phyloP scores from a whole-genome alignment of 37 sponge, comb jelly and placozoan species.

The Agelas oroides region DNA sequence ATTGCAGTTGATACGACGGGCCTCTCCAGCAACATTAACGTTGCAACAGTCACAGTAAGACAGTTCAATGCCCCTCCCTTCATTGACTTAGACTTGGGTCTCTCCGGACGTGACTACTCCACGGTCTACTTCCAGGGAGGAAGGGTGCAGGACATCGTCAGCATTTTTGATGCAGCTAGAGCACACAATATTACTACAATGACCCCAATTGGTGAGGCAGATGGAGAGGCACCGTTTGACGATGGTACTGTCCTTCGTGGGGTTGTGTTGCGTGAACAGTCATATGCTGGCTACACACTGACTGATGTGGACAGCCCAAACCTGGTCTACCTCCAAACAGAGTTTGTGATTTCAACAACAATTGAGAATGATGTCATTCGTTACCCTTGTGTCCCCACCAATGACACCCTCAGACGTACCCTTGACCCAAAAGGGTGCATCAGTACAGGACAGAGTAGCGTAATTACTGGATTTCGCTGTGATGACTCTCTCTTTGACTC shows the following conservation, averaged over 20 bases:
- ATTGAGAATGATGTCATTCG: constrained; percentile 58
- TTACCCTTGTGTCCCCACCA: constrained; percentile 57
- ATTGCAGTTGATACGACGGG: constrained; percentile 40
- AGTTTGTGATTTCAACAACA: constrained; percentile 20
- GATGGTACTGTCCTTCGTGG: constrained; percentile 50
- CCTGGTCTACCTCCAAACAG: constrained; percentile 57
- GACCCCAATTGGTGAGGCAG: constrained; percentile 72
- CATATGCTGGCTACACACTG: constrained; percentile 73
- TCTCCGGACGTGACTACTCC: constrained; percentile 57
- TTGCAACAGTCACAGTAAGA: constrained; percentile 30
- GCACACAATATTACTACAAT: constrained; percentile 51
- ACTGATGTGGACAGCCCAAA: constrained; percentile 58
- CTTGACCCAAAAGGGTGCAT: constrained; percentile 50
- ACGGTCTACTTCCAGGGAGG: constrained; percentile 69
- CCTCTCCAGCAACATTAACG: constrained; percentile 21
- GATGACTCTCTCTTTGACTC: constrained; percentile 56
- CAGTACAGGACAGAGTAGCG: not conserved
- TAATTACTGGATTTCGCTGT: constrained; percentile 29
- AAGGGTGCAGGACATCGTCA: constrained; percentile 64
- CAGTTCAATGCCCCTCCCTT: constrained; percentile 67
- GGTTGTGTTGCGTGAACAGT: constrained; percentile 43
- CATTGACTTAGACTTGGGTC: constrained; percentile 75
- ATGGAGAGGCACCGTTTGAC: constrained; percentile 64
- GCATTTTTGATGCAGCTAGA: constrained; percentile 62
- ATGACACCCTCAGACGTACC: not conserved